These are phyloP conservation scores for Eptatretus burgeri DNA, from an alignment of 2,113 vertebrate species.

Conservation along the genomic window DNA sequence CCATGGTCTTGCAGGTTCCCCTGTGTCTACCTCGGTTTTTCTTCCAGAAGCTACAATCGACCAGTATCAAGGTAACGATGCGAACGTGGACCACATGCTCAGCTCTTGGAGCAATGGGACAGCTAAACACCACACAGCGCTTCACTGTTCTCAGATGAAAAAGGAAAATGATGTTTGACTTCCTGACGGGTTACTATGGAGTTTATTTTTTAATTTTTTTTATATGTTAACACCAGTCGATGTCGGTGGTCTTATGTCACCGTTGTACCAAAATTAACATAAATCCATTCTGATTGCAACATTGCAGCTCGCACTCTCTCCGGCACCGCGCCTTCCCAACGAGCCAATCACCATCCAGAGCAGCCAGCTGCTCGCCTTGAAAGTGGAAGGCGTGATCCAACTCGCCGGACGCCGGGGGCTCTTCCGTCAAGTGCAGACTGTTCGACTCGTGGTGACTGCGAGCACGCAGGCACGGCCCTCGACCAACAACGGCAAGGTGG, in stretches of 20 bases:
- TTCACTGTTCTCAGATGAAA: too few relatives aligned
- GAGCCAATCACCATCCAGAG: conserved; percentile 79
- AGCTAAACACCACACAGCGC: too few relatives aligned
- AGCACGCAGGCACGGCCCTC: conserved; percentile 47
- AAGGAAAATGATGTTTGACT: too few relatives aligned
- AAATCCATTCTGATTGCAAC: conserved; percentile 1
- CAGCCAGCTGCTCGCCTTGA: conserved; percentile 61
- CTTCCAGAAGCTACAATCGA: conserved; percentile 90
- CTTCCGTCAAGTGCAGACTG: conserved; percentile 75
- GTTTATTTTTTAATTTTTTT: too few relatives aligned
- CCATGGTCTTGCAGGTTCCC: conserved; percentile 67
- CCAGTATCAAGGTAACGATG: conserved; percentile 56
- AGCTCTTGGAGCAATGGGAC: too few relatives aligned
- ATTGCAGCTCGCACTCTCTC: conserved; percentile 58
- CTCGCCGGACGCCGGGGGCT: conserved; percentile 66
- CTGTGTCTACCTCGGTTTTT: conserved; percentile 91
- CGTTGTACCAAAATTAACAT: too few relatives aligned
- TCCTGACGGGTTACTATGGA: too few relatives aligned
- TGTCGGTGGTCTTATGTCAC: too few relatives aligned
- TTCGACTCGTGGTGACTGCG: conserved; percentile 65
- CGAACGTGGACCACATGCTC: too few relatives aligned
- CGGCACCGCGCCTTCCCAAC: conserved; percentile 51
- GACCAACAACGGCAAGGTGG: not conserved
- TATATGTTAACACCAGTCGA: too few relatives aligned
- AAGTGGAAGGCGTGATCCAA: conserved; percentile 88